Percentiles rank a stretch among this genome's conserved stretches.
Conservation (phyloP, 2,888 invertebrate species). For the Phytoseiulus persimilis region DNA sequence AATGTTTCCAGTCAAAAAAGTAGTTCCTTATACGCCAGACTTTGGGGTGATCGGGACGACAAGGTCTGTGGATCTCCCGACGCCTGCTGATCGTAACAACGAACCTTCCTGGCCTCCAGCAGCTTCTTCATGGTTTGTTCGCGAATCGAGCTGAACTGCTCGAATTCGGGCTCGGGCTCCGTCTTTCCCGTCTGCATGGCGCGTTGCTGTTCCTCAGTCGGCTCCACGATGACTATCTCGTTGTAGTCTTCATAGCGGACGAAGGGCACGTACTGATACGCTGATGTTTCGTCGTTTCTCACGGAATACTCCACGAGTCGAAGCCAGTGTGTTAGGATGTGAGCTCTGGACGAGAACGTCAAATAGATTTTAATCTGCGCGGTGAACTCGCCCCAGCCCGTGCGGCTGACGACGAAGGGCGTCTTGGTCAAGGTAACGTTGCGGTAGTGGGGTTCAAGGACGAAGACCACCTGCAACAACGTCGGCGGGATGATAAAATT, state of each 20-base stretch:
- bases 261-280: conserved; percentile 23
- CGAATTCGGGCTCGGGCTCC: not conserved
- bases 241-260: conserved; percentile 20
- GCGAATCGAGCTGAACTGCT: not conserved
- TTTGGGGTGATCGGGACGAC: too few species aligned
- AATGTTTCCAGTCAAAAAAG: too few species aligned
- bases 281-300: not conserved
- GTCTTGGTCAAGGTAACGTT: not conserved
- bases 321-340: not conserved
- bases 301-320: conserved; percentile 15
- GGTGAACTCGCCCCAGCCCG: conserved; percentile 29
- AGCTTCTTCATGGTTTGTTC: not conserved
- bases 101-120: not conserved
- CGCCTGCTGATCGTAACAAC: not conserved
- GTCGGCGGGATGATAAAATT: too few species aligned
- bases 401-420: not conserved
- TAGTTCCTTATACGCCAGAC: too few species aligned
- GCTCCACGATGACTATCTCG: conserved; percentile 7
- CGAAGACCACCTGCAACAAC: conserved; percentile 8
- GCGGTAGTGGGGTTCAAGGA: conserved; percentile 15
- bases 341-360: not conserved
- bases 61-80: too few species aligned
- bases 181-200: not conserved
- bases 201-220: not conserved
- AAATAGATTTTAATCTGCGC: not conserved